Evolutionary conservation across 2,888 invertebrate species (phyloP), one percentile per base, ranked within the genome.

Genomic region (Drosophila hawaiiensis): DNA sequence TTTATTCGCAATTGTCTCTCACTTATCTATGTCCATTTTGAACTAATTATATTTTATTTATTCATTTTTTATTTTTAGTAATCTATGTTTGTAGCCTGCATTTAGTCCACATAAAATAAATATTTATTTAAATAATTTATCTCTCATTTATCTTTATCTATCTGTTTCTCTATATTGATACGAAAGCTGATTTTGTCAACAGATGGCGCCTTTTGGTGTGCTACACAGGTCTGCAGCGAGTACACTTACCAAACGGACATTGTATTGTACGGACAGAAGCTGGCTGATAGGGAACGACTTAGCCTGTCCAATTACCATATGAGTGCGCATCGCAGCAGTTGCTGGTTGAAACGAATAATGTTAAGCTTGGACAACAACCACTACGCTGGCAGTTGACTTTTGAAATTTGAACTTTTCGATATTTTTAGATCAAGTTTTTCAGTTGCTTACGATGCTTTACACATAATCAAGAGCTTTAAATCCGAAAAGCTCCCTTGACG

Each of bases 301-400:
- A 70, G 70, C 25, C 9, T 33, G 28, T 55, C 9, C 29, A 39
- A 25, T 1, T 4, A 25, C 65, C 37, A 64, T 4, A 9, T n/a
- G 16, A 12, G 0, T 35, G 25, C 10, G 1, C 33, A n/a, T 0
- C 28, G 3, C 29, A 28, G 29, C 29, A 52, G n/a, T 47, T 14
- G 52, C 12, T 14, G 16, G 9, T 22, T 12, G 22, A 22, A 16
- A 12, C 12, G 22, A 19, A 14, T n/a, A 22, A 16, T 3, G 4
- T n/a, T 58, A 25, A 31, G 41, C 39, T 9, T 9, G 22, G 49
- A 35, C 25, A n/a, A n/a, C 29, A 41, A 68, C 68, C 41, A 47
- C 1, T 14, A 19, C 2, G 4, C 25, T 35, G 4, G 4, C 6
- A 3, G 14, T 47, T 28, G 3, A 55, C 1, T 25, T 39, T 37